These are phyloP conservation scores for Phyllostomus hastatus DNA, from an alignment of 2,113 vertebrate species.

Conservation along the genomic window DNA sequence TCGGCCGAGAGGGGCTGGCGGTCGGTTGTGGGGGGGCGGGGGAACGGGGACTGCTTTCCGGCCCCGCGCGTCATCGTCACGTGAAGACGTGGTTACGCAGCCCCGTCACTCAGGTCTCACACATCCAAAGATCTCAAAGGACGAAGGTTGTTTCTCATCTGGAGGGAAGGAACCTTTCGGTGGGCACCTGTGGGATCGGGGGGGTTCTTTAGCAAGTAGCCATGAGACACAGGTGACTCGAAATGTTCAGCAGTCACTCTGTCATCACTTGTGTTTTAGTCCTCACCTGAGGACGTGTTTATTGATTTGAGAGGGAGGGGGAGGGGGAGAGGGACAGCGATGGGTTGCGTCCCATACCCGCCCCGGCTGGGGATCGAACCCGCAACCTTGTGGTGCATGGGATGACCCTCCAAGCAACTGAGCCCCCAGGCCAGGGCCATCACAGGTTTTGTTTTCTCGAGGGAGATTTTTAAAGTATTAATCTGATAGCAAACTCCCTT, in stretches of 20 bases:
- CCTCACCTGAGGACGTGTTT: no score
- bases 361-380: no score
- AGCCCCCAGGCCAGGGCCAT: no score
- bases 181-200: background rate
- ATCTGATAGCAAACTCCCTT: background rate
- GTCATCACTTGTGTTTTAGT: background rate
- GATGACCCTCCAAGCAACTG: no score
- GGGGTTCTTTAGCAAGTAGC: background rate
- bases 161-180: background rate
- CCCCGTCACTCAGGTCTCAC: background rate
- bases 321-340: no score
- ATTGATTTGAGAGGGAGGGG: no score
- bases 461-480: background rate
- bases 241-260: background rate
- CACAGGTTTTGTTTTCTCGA: background rate
- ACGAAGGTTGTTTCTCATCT: background rate
- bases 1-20: background rate
- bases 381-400: no score
- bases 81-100: background rate
- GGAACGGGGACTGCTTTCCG: background rate
- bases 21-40: background rate
- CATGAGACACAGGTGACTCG: background rate
- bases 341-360: no score
- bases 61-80: background rate
- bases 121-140: background rate